Evolutionary conservation across 2,888 invertebrate species (phyloP).

Genomic region (Lasius platythorax): DNA sequence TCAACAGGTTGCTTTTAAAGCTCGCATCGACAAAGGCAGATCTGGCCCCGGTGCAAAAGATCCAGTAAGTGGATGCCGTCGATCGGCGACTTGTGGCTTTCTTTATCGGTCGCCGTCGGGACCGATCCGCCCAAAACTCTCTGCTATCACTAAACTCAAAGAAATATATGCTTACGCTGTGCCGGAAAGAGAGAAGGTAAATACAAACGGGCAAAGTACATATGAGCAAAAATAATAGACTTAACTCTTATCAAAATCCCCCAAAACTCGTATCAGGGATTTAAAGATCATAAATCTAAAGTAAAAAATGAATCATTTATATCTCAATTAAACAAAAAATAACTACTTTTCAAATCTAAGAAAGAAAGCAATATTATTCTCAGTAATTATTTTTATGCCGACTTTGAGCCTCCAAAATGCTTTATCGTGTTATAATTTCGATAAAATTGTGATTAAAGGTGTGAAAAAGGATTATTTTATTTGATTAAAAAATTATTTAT

Average conservation of each 20-base stretch:
- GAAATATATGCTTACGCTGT: background rate
- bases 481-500: too few relatives aligned
- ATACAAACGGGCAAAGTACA: background rate
- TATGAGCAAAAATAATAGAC: background rate
- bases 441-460: background rate
- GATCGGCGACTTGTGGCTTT: conserved; percentile 25
- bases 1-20: conserved; percentile 72
- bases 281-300: background rate
- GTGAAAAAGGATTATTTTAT: background rate
- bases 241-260: background rate
- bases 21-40: conserved; percentile 60
- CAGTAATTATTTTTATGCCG: background rate
- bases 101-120: background rate
- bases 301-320: background rate
- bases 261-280: too few relatives aligned
- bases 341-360: background rate
- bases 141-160: conserved; percentile 1
- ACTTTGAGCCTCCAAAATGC: background rate
- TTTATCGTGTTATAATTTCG: background rate
- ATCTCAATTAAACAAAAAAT: background rate
- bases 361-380: background rate
- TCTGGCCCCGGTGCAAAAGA: conserved; percentile 34
- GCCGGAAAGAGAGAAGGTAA: background rate
- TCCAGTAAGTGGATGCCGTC: conserved; percentile 21
- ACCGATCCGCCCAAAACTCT: background rate